A percentile compares a stretch with the other conserved stretches of the same genome.
These are phyloP conservation scores for Agonum fuliginosum DNA, from an alignment of 2,888 invertebrate species.

Conservation along the genomic window DNA sequence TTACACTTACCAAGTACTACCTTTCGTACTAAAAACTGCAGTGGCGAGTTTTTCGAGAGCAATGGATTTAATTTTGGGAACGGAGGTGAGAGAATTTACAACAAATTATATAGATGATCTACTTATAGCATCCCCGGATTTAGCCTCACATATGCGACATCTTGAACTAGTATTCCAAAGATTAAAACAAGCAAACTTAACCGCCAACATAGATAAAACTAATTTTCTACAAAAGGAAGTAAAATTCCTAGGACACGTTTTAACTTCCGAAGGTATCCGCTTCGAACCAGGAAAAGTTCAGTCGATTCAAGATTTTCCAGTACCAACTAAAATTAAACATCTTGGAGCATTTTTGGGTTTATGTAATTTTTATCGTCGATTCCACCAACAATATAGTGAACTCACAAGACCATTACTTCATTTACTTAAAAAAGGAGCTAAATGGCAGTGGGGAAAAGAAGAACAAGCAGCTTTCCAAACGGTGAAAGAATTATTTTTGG, in stretches of 20 bases:
- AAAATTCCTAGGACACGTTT: slow-evolving; percentile 64
- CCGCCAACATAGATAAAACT: slow-evolving; percentile 63
- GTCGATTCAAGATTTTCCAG: slow-evolving; percentile 62
- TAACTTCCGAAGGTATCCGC: slow-evolving; percentile 61
- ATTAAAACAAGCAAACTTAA: too few relatives aligned
- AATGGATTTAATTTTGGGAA: too few relatives aligned
- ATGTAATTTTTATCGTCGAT: slow-evolving; percentile 62
- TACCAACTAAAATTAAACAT: slow-evolving; percentile 61
- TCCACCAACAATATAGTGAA: slow-evolving; percentile 58
- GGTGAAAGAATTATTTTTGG: slow-evolving; percentile 55
- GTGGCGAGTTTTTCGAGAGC: too few relatives aligned
- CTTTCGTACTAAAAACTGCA: too few relatives aligned
- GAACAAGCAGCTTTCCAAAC: slow-evolving; percentile 47
- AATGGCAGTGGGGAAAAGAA: slow-evolving; percentile 54
- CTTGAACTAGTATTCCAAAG: too few relatives aligned
- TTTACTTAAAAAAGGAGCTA: slow-evolving; percentile 59
- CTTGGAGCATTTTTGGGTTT: slow-evolving; percentile 63
- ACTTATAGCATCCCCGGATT: slow-evolving; percentile 60
- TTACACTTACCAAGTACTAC: too few relatives aligned
- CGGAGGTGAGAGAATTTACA: too few relatives aligned
- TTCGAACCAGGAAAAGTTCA: slow-evolving; percentile 62
- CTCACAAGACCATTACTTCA: slow-evolving; percentile 53
- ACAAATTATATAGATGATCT: slow-evolving; percentile 61
- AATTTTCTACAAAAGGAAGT: slow-evolving; percentile 62
- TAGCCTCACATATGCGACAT: too few relatives aligned